Base-by-base conservation (phyloP, 2,888 invertebrate genomes). In the Drosophila austrosaltans region DNA sequence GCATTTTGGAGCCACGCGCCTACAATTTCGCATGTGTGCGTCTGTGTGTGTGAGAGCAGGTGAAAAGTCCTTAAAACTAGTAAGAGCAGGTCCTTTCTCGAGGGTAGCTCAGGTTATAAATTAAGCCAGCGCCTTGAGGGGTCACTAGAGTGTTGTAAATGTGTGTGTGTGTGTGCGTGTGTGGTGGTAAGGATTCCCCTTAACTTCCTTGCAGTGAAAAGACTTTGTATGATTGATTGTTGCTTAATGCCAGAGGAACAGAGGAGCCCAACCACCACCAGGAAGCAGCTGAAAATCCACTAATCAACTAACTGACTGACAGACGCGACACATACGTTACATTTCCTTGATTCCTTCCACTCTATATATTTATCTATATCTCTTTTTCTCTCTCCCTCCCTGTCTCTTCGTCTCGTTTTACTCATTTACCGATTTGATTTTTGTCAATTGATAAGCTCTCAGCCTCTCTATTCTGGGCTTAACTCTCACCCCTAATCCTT, bases 1-100 rank as follows among this genome's bases (percentile, higher is more conserved):
- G 85, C 87, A 85, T 85, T 85, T 85, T 85, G 85, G 85, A 85
- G 85, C 80, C 85, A 85, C 86, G 86, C 85, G 85, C 81, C 86
- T 86, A 82, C 86, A 85, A 81, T 42, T 53, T 60, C 61, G 39
- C 32, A 53, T 56, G 48, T 48, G 48, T 48, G 36, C 25, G 22
- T 25, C 7, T 48, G 10, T 48, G 7, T 25, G 20, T n/a, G 20
- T 44, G 8, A 7, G 76, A 80, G 89, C 82, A 85, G 86, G 76
- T 83, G 69, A 71, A 76, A 79, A 77, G 66, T 77, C 69, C 75
- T 67, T 74, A 22, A 48, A 22, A 48, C 8, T 36, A 36, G 30
- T 36, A 36, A 22, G 48, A 22, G 48, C 48, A 48, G 48, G 48
- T 89, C 74, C 77, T 78, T 72, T 61, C 77, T 66, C 66, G 76